Base-by-base conservation (phyloP, 2,888 invertebrate species). In the Tetranychus piercei region DNA sequence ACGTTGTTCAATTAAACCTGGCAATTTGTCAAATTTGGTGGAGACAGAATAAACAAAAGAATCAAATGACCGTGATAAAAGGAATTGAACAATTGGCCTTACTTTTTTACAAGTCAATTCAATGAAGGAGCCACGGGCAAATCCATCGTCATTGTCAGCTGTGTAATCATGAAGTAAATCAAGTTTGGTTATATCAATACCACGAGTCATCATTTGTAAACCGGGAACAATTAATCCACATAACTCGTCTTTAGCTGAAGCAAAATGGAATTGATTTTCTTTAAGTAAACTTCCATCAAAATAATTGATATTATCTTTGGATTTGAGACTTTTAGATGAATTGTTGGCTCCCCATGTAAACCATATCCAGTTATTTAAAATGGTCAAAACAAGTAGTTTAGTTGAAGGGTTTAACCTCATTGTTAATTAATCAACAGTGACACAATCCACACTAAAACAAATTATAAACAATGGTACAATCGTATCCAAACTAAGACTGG, bases 21-120 rank as follows among this genome's bases (percentile, higher is more conserved):
- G 34, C 34, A 34, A 5, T 34, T 34, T 34, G 34, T 4, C 34
- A 34, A 34, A 34, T 34, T 34, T 34, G 34, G 34, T 34, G 34
- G n/a, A n/a, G n/a, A n/a, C n/a, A n/a, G n/a, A 34, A 23, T 23
- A 23, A 23, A 34, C 34, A 34, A 34, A 34, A 3, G 34, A 34
- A 34, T 34, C 34, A 34, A 34, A 34, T 34, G 34, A 34, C 34
- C 34, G 5, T 34, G 5, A 34, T 34, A 5, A 34, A 34, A 34
- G 34, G 4, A 34, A 34, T 34, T 34, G 34, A 34, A 34, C 34
- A 34, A 34, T 34, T 34, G 34, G 34, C 3, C 55, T 69, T 22
- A 69, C 69, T 22, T 69, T 69, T 69, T 69, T 69, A 20, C 69
- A 69, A 6, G 69, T 69, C 11, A 69, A 23, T n/a, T 69, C 69